Percentiles rank a stretch among this genome's conserved stretches.
phyloP scores from a whole-genome alignment of 1,140 invertebrate genomes.

The Pogonus chalceus region DNA sequence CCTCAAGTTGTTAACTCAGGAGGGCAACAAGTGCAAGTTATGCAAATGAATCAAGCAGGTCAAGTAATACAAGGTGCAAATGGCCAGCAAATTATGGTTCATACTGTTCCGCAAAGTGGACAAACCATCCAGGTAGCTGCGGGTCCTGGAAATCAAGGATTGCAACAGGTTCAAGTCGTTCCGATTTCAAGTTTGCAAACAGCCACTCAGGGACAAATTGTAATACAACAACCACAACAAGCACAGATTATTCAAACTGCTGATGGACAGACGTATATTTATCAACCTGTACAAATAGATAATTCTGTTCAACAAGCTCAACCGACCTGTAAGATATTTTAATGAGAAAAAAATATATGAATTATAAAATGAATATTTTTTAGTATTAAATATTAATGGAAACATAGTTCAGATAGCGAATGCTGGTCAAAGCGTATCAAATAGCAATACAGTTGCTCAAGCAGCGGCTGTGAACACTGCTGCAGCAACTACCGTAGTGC shows the following conservation, averaged over 20 bases:
- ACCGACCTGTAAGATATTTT: constrained; percentile 41
- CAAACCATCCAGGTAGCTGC: constrained; percentile 53
- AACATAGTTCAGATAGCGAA: constrained; percentile 58
- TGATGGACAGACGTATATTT: constrained; percentile 89
- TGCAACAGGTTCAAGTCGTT: constrained; percentile 53
- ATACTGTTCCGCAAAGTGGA: constrained; percentile 30
- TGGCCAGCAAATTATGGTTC: constrained; percentile 37
- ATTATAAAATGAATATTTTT: constrained; percentile 23
- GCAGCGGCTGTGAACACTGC: constrained; percentile 34
- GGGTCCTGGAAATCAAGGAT: constrained; percentile 41
- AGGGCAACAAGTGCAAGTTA: constrained; percentile 33
- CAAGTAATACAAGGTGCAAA: constrained; percentile 36
- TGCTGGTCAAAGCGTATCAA: constrained; percentile 24
- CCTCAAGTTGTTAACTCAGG: constrained; percentile 19
- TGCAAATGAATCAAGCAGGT: constrained; percentile 31
- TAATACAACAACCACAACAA: constrained; percentile 52
- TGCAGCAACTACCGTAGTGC: constrained; percentile 30
- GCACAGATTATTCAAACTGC: constrained; percentile 80
- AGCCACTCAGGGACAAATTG: constrained; percentile 42
- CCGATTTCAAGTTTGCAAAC: constrained; percentile 48
- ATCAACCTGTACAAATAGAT: constrained; percentile 63
- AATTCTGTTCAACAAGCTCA: constrained; percentile 48
- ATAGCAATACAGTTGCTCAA: constrained; percentile 11
- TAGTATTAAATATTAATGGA: constrained; percentile 63
- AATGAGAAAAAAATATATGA: constrained; percentile 4